Evolutionary conservation across 2,113 vertebrate species (phyloP).

Genomic region (Trinectes maculatus): DNA sequence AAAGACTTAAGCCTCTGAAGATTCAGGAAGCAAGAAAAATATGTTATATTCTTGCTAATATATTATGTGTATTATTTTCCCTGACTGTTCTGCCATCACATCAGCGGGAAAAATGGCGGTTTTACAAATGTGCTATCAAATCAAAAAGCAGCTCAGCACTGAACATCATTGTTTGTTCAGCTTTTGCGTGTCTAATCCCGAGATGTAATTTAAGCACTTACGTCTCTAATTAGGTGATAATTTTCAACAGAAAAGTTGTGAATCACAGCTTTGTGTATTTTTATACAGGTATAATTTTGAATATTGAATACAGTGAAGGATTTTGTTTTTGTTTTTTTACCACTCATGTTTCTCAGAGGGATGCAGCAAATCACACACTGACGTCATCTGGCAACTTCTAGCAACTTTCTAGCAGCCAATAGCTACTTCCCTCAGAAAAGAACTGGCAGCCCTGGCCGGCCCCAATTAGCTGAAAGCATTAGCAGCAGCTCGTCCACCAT

Average conservation of each 20-base stretch:
- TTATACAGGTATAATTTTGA: neutral
- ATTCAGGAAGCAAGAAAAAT: too few relatives aligned
- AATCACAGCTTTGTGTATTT: too few relatives aligned
- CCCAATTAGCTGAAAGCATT: constrained; percentile 39
- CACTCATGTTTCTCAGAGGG: neutral
- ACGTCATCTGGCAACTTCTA: constrained; percentile 42
- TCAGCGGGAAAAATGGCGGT: too few relatives aligned
- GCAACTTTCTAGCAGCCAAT: constrained; percentile 15
- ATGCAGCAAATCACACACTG: constrained; percentile 25
- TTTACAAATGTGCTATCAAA: neutral
- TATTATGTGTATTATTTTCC: too few relatives aligned
- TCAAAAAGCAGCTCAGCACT: neutral
- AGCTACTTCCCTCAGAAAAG: constrained; percentile 15
- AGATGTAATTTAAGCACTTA: too few relatives aligned
- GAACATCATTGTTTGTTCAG: too few relatives aligned
- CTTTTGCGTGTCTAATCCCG: too few relatives aligned
- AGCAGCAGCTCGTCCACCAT: constrained; percentile 17
- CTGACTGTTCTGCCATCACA: too few relatives aligned
- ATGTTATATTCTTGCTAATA: too few relatives aligned
- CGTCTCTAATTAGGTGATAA: too few relatives aligned
- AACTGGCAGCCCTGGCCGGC: constrained; percentile 17
- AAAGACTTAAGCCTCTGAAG: too few relatives aligned
- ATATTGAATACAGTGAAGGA: neutral
- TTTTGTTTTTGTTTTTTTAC: neutral
- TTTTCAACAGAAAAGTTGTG: too few relatives aligned